phyloP scores from a whole-genome alignment of 2,888 invertebrate species.

The Cantharis flavilabris region DNA sequence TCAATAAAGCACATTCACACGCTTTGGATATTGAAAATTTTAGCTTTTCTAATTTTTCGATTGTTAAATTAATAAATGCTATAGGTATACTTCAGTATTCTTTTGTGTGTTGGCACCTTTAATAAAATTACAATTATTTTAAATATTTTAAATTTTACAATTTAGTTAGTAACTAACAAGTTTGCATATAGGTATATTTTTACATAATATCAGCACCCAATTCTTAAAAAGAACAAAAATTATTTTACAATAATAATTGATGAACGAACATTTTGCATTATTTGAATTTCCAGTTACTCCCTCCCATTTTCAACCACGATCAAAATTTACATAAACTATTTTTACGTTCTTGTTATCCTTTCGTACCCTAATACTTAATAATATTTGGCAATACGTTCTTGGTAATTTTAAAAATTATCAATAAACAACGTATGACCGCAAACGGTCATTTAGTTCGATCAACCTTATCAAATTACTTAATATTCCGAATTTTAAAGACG shows the following conservation, averaged over 20 bases:
- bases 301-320: neutral
- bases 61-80: neutral
- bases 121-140: neutral
- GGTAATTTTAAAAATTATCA: neutral
- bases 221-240: too few species aligned
- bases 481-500: constrained; percentile 32
- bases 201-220: too few species aligned
- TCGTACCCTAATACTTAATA: neutral
- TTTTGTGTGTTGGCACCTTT: neutral
- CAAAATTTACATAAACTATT: neutral
- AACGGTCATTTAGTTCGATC: constrained; percentile 22
- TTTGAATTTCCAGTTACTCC: neutral
- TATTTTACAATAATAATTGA: too few species aligned
- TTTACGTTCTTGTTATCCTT: neutral
- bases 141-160: neutral
- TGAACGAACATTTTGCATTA: neutral
- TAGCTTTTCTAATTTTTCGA: neutral
- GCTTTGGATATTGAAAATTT: constrained; percentile 2
- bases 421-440: constrained; percentile 11
- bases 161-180: neutral
- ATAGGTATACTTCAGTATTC: neutral
- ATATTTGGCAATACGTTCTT: neutral
- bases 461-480: constrained; percentile 20
- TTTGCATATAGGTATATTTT: neutral
- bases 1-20: neutral